Evolutionary conservation across 2,888 invertebrate species (phyloP), one percentile per base, ranked within the genome.

Genomic region (Drosophila aldrichi): DNA sequence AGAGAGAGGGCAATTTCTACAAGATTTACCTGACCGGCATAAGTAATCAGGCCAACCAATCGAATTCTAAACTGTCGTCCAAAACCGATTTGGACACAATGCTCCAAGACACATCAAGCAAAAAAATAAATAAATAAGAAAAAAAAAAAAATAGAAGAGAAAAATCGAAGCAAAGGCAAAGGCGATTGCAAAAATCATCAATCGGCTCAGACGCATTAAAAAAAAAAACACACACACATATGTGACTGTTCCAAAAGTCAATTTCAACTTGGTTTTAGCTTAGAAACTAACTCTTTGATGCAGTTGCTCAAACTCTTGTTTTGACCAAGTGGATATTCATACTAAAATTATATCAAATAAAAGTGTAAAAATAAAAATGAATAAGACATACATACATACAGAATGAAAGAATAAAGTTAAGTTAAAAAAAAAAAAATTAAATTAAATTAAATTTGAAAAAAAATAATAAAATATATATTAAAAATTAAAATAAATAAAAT

Each of bases 1-100:
- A 16, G 72, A 75, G 72, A 58, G 67, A 36, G 6, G 46, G 72
- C 78, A 74, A 74, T 77, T 85, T 82, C 82, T 89, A 81, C 87
- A 83, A 74, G 86, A 82, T 72, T 78, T 81, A 88, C 90, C 86
- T 87, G 86, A 87, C 81, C 77, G 64, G 86, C 90, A 87, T 87
- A 87, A 88, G 81, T 88, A 90, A 87, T 77, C 75, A 83, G 77
- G 40, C 61, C 16, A 58, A 44, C 22, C 77, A 89, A 88, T 88
- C 86, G 89, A 77, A 70, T 76, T 79, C 76, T 83, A 90, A 90
- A 81, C 83, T 88, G 87, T 87, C 79, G 82, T 88, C 82, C 77
- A 69, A 81, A 88, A 87, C 49, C 89, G 87, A 87, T 87, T 87
- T 88, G 63, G 68, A 70, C 85, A 77, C 87, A 77, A 56, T 65